Conservation (phyloP, 2,888 invertebrate species). For the Trissolcus japonicus region DNA sequence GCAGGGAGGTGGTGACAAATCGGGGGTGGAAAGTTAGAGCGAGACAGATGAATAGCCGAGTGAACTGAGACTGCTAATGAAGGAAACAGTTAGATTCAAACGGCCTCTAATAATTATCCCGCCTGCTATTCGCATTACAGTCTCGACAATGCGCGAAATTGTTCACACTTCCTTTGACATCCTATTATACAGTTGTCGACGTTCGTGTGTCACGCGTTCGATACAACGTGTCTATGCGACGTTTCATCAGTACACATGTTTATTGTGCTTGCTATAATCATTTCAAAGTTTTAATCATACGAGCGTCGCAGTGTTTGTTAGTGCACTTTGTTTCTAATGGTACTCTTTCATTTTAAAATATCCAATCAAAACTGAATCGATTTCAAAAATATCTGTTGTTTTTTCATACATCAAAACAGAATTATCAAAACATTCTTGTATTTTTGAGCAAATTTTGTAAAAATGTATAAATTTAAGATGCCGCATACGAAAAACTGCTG, state of each 20-base stretch:
- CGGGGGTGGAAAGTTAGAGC: slow-evolving; percentile 54
- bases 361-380: too few species aligned
- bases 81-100: slow-evolving; percentile 77
- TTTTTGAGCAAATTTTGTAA: too few species aligned
- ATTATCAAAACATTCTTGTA: too few species aligned
- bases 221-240: slow-evolving; percentile 48
- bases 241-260: slow-evolving; percentile 46
- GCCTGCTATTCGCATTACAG: slow-evolving; percentile 72
- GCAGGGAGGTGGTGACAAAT: neutral
- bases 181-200: slow-evolving; percentile 57
- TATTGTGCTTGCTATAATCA: slow-evolving; percentile 42
- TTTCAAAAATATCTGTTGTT: too few species aligned
- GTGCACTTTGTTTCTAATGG: too few species aligned
- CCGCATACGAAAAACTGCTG: too few species aligned
- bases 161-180: slow-evolving; percentile 76
- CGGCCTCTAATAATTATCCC: slow-evolving; percentile 76
- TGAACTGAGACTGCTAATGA: slow-evolving; percentile 76
- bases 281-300: slow-evolving; percentile 36
- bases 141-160: slow-evolving; percentile 75
- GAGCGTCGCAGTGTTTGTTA: too few species aligned
- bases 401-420: too few species aligned
- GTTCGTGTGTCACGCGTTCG: slow-evolving; percentile 48
- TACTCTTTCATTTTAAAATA: too few species aligned
- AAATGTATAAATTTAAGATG: too few species aligned
- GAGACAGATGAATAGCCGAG: slow-evolving; percentile 60